These are phyloP conservation scores for Cheilosia impressa DNA, from an alignment of 2,888 invertebrate species.

Conservation along the genomic window DNA sequence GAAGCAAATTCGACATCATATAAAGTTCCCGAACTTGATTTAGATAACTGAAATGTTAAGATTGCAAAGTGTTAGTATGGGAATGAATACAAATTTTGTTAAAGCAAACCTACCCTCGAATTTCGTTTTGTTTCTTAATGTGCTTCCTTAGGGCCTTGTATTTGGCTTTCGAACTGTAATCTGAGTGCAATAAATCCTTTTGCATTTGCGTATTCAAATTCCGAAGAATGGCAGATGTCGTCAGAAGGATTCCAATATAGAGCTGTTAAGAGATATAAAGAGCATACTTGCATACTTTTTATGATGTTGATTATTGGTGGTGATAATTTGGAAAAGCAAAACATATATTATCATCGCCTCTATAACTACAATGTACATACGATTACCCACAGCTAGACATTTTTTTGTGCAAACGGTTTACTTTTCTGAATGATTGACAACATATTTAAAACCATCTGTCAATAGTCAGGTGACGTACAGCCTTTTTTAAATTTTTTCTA, in stretches of 20 bases:
- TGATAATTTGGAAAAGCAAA: no score
- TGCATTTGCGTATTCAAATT: conserved; percentile 35
- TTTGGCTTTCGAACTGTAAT: conserved; percentile 2
- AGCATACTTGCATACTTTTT: background rate
- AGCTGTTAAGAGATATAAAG: background rate
- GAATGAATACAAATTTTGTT: background rate
- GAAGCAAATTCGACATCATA: conserved; percentile 38
- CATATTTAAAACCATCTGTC: no score
- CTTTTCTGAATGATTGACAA: no score
- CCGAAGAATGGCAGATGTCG: conserved; percentile 33
- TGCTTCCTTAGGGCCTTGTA: conserved; percentile 7
- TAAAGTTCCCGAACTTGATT: conserved; percentile 27
- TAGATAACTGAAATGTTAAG: conserved; percentile 6
- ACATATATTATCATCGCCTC: no score
- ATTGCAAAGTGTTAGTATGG: no score
- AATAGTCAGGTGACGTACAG: no score
- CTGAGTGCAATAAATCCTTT: conserved; percentile 12
- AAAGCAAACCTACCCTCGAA: conserved; percentile 1
- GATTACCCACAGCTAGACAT: no score
- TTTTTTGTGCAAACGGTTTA: no score
- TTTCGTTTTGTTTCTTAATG: conserved; percentile 29
- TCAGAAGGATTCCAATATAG: conserved; percentile 42
- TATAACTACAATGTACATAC: no score
- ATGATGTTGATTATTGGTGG: background rate
- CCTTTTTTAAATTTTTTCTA: no score